Base-by-base conservation (phyloP, 2,888 invertebrate genomes). In the Rhorus exstirpatorius region DNA sequence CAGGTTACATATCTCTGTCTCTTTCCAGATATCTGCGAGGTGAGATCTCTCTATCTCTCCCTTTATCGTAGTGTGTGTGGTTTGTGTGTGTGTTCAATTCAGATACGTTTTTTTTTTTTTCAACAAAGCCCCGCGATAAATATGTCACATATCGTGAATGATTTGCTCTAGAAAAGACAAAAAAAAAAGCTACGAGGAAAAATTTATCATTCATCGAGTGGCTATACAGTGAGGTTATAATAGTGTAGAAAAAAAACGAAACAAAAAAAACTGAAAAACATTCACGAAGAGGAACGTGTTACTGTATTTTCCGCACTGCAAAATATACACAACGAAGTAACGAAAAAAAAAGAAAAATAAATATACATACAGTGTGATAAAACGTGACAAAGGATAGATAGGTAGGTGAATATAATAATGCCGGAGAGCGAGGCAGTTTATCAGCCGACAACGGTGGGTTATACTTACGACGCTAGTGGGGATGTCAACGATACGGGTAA, bases 361-460 rank as follows among this genome's bases (percentile, higher is more conserved):
- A 55, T 44, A 61, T 17, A 51, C 21, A 44, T 4, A 31, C 12
- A 26, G 10, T 51, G 31, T 31, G 31, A 6, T n/a, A n/a, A n/a
- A n/a, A n/a, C n/a, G n/a, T n/a, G n/a, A n/a, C n/a, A n/a, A n/a
- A n/a, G n/a, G n/a, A n/a, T 70, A 75, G 58, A 24, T 78, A 67
- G 86, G 86, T 63, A 14, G 19, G 24, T 35, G 10, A n/a, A n/a
- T 7, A 31, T n/a, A 24, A 58, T n/a, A 26, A 93, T 93, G 93
- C 92, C 92, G 51, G 93, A 92, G 81, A 92, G 91, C 72, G 91
- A 91, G 79, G 93, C 93, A 19, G 93, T 93, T 82, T 93, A 93
- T 85, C 93, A 93, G 79, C 93, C 93, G 65, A 93, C 93, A 1
- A 93, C 93, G 24, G 93, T 92, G 67, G 93, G 93, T 58, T 93